Base-by-base conservation (phyloP, 2,113 vertebrate species). In the Alligator mississippiensis region DNA sequence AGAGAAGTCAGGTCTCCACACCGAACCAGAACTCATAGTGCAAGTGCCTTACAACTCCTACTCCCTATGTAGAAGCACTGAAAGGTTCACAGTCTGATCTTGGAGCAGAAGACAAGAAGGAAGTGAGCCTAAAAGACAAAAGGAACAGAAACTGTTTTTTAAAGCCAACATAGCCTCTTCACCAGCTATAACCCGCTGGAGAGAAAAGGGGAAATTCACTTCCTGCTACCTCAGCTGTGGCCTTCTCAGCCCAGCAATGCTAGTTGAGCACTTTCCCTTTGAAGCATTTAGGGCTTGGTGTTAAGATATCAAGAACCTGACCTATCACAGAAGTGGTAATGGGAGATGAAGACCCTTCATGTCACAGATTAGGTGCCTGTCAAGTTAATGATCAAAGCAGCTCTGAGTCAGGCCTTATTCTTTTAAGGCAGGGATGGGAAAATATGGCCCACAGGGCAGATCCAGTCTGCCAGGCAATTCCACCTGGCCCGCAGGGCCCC, bases 191-290 rank as follows among this genome's bases (percentile, higher is more conserved):
- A 75, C 75, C 7, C 27, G 24, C 10, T 16, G 76, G 17, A 85
- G 22, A 11, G 19, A 2, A 11, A 10, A 5, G 19, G 19, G 19
- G 68, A 17, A 13, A 25, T 28, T 80, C 14, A 79, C 34, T 25
- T 59, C 22, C 16, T 24, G 77, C n/a, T 27, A 9, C 61, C 59
- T 24, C 62, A 82, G 59, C 7, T 0, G 0, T 47, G 3, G 47
- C 84, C 72, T 70, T 85, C 11, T 61, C 5, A 2, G 14, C 1
- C 25, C 2, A 80, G 9, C 55, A 84, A 47, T 55, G 76, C 62
- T 24, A 83, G 19, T 28, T 38, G 7, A 87, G 15, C 27, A 82
- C 62, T 60, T 66, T 30, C 88, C 80, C 62, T 34, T 92, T 70
- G 59, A 27, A 54, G 66, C 15, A 76, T 6, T 0, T 61, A 59